Conservation (phyloP, 2,888 invertebrate genomes). For the Ernsta delagoae region DNA sequence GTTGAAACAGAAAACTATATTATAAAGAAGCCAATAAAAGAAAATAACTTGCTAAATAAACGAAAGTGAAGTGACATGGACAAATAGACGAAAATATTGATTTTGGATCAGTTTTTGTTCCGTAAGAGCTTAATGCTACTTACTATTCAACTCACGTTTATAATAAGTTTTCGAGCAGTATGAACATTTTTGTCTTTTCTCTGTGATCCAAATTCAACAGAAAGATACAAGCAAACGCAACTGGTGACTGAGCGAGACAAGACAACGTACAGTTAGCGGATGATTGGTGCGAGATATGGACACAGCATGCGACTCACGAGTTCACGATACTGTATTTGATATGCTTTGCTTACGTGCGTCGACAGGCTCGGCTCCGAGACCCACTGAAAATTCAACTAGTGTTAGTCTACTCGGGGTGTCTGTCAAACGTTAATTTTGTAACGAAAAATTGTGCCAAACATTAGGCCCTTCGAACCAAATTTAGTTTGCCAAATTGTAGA, state of each 20-base stretch:
- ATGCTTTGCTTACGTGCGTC: conserved; percentile 79
- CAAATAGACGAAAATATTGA: conserved; percentile 35
- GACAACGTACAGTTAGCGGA: conserved; percentile 63
- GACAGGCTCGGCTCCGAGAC: conserved; percentile 80
- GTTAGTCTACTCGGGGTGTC: conserved; percentile 76
- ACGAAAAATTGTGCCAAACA: conserved; percentile 42
- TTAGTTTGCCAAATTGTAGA: conserved; percentile 52
- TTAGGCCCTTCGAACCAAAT: conserved; percentile 39
- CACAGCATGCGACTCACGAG: conserved; percentile 80
- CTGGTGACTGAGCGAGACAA: conserved; percentile 57
- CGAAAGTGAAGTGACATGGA: conserved; percentile 27
- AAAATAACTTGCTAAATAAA: conserved; percentile 20
- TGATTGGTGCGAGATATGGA: conserved; percentile 68
- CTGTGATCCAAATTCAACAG: conserved; percentile 43
- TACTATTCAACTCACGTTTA: neutral
- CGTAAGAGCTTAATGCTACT: neutral
- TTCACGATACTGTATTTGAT: conserved; percentile 68
- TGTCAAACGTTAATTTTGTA: conserved; percentile 42
- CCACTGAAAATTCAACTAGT: conserved; percentile 80
- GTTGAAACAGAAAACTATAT: conserved; percentile 7
- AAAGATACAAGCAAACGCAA: conserved; percentile 39
- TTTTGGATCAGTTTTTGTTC: conserved; percentile 29
- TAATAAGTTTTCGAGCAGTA: neutral
- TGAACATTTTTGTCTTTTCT: no score
- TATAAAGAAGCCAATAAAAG: conserved; percentile 18